These are phyloP conservation scores for Apostichopus parvimensis DNA, from an alignment of 35 echinoderm and acorn worm species.

Conservation along the genomic window DNA sequence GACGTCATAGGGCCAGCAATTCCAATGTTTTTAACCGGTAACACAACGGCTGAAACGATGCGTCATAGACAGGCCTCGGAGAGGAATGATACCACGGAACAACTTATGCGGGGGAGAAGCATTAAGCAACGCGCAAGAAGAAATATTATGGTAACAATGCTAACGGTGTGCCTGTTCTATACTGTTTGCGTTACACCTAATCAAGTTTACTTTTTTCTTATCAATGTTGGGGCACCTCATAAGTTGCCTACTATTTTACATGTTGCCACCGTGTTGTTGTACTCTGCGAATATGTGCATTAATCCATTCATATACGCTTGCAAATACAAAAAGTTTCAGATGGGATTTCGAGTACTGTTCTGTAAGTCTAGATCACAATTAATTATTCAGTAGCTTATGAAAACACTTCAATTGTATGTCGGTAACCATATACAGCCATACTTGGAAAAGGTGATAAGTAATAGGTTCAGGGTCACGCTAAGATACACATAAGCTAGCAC, in stretches of 20 bases:
- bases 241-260: background rate
- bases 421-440: too few species aligned
- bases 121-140: background rate
- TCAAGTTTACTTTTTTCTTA: constrained; percentile 36
- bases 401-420: too few species aligned
- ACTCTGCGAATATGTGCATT: constrained; percentile 8
- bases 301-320: constrained; percentile 63
- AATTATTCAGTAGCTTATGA: background rate
- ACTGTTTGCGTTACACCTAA: constrained; percentile 48
- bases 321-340: constrained; percentile 57
- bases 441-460: too few species aligned
- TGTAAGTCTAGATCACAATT: background rate
- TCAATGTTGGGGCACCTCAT: background rate
- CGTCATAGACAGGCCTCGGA: background rate
- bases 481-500: too few species aligned
- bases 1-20: background rate
- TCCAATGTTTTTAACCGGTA: background rate
- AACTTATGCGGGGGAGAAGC: background rate
- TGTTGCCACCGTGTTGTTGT: constrained; percentile 3
- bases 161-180: constrained; percentile 26
- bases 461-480: too few species aligned
- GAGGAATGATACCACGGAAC: background rate
- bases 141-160: constrained; percentile 33
- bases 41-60: background rate
- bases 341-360: constrained; percentile 14